These are phyloP conservation scores for Notothenia coriiceps DNA, from an alignment of 2,113 vertebrate species.

Conservation along the genomic window DNA sequence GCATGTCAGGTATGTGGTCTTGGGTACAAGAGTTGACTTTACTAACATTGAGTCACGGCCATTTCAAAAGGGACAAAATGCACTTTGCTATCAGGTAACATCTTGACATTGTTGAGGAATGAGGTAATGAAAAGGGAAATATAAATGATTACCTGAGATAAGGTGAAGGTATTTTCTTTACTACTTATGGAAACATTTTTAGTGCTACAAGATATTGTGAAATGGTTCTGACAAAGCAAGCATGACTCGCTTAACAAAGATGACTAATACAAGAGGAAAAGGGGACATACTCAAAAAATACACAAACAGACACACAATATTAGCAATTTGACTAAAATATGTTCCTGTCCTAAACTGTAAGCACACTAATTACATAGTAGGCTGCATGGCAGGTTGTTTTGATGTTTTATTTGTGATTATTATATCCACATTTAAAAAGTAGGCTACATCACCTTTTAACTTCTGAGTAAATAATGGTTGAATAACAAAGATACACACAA, in stretches of 20 bases:
- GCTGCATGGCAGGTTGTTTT: conserved; percentile 11
- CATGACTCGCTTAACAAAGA: conserved; percentile 2
- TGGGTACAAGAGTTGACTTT: conserved; percentile 12
- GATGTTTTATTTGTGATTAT: conserved; percentile 12
- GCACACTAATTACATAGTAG: conserved; percentile 11
- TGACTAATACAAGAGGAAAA: neutral
- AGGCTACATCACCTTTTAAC: conserved; percentile 6
- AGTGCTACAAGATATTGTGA: conserved; percentile 1
- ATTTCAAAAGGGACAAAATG: conserved; percentile 29
- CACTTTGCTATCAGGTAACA: conserved; percentile 29
- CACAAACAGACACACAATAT: neutral
- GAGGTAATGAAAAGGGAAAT: conserved; percentile 31
- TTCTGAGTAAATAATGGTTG: conserved; percentile 10
- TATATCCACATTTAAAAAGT: neutral
- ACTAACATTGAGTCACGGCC: conserved; percentile 37
- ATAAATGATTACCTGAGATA: conserved; percentile 5
- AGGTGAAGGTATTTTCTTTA: neutral
- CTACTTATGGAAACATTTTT: conserved; percentile 6
- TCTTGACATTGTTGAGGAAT: conserved; percentile 17
- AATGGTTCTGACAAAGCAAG: conserved; percentile 6
- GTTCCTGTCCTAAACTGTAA: conserved; percentile 11
- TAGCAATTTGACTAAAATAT: conserved; percentile 5
- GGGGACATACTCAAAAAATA: neutral
- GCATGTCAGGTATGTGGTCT: conserved; percentile 47
- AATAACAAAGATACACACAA: neutral